Percentiles rank a stretch among this genome's conserved stretches.
These are phyloP conservation scores for Casuarius casuarius DNA, from an alignment of 2,113 vertebrate genomes.

Conservation along the genomic window DNA sequence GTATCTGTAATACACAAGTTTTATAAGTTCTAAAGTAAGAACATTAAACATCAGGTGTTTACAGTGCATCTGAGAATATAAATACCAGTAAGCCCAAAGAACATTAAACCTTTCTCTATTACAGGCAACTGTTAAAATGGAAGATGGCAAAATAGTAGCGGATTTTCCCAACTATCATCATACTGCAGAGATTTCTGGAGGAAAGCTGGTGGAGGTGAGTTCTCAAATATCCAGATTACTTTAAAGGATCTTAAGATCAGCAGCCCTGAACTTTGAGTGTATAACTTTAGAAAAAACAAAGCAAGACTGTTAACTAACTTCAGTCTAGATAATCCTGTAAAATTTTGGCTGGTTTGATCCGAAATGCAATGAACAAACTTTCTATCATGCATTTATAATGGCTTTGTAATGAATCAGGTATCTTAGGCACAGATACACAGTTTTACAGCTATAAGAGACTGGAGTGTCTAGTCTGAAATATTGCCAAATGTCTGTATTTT, in stretches of 20 bases:
- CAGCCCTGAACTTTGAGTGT: neutral
- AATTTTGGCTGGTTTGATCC: neutral
- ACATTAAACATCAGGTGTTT: neutral
- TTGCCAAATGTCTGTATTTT: neutral
- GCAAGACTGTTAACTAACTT: neutral
- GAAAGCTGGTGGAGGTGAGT: conserved; percentile 88
- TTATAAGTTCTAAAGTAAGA: neutral
- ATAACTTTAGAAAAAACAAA: neutral
- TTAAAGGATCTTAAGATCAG: neutral
- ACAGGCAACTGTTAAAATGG: conserved; percentile 81
- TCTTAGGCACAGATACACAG: neutral
- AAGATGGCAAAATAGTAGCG: conserved; percentile 78
- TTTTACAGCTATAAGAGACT: neutral
- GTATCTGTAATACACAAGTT: neutral
- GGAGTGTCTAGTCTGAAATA: neutral
- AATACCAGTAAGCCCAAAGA: neutral
- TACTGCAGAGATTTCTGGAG: conserved; percentile 81
- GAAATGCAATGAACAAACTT: neutral
- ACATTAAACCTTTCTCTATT: neutral
- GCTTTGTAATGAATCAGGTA: neutral
- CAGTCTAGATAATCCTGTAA: neutral
- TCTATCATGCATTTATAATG: neutral
- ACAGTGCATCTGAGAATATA: neutral
- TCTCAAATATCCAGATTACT: neutral
- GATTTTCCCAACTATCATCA: conserved; percentile 85